Percentiles rank a stretch among this genome's conserved stretches.
Evolutionary conservation across 1,140 invertebrate genomes (phyloP).

Genomic region (Heterodera carotae): DNA sequence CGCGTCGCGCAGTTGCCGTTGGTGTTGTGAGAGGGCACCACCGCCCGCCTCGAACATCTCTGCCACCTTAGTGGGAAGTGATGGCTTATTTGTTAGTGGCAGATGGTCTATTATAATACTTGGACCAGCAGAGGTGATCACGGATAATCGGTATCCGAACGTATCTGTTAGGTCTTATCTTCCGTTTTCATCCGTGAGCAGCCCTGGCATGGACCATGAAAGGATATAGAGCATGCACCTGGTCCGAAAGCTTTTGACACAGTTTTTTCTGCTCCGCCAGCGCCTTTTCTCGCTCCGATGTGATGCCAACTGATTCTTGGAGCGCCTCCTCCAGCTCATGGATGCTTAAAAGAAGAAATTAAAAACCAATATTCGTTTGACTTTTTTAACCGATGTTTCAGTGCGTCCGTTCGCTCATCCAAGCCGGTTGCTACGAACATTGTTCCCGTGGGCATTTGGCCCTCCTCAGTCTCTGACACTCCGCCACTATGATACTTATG

Average conservation of each 20-base stretch:
- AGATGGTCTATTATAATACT: background rate
- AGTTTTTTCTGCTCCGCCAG: conserved; percentile 48
- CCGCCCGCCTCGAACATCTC: conserved; percentile 46
- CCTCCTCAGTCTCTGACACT: conserved; percentile 23
- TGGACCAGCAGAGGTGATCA: too few species aligned
- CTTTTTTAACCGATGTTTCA: background rate
- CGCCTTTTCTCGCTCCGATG: conserved; percentile 47
- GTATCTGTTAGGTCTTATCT: too few species aligned
- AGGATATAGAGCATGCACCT: too few species aligned
- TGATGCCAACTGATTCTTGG: conserved; percentile 54
- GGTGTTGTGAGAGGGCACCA: conserved; percentile 5
- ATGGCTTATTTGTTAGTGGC: background rate
- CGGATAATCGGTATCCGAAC: too few species aligned
- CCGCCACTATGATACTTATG: background rate
- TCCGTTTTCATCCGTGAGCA: too few species aligned
- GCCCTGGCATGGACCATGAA: too few species aligned
- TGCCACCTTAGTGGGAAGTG: conserved; percentile 23
- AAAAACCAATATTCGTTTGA: background rate
- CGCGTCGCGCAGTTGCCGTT: conserved; percentile 30
- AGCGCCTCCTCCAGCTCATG: conserved; percentile 52
- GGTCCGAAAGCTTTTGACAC: conserved; percentile 42
- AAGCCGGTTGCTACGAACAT: background rate
- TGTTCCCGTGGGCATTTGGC: background rate
- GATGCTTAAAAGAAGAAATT: conserved; percentile 38
- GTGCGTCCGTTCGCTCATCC: background rate